These are phyloP conservation scores for Ichneumoninae sp. DNA, from an alignment of 2,888 invertebrate species.

Conservation along the genomic window DNA sequence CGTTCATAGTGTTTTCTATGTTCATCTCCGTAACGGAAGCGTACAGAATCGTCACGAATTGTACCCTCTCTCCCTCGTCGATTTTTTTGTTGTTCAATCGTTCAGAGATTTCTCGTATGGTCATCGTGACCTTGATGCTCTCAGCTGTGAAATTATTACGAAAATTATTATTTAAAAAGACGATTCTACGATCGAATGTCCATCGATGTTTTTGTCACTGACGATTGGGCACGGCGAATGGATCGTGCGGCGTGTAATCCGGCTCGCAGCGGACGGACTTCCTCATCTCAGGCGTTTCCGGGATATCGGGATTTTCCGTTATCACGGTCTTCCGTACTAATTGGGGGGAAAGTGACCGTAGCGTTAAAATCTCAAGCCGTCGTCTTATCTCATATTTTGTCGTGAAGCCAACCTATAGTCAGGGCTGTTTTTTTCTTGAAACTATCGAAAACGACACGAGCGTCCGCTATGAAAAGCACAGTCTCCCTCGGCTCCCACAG, in stretches of 20 bases:
- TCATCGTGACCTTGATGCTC: conserved; percentile 87
- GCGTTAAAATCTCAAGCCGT: not conserved
- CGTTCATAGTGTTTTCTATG: conserved; percentile 86
- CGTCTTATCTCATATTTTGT: not conserved
- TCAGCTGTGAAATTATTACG: conserved; percentile 82
- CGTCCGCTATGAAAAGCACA: conserved; percentile 90
- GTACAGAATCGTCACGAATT: conserved; percentile 90
- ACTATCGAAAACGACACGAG: conserved; percentile 85
- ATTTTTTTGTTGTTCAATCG: conserved; percentile 80
- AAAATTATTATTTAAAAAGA: conserved; percentile 21
- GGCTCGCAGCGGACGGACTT: conserved; percentile 68
- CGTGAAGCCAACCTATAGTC: conserved; percentile 71
- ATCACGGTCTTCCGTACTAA: conserved; percentile 86
- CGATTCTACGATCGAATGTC: not conserved
- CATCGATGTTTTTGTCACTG: conserved; percentile 62
- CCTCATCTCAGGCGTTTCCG: conserved; percentile 87
- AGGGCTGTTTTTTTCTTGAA: conserved; percentile 78
- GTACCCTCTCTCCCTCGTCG: conserved; percentile 82
- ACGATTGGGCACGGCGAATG: conserved; percentile 80
- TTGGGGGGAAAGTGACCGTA: conserved; percentile 43
- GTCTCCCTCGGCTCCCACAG: conserved; percentile 89
- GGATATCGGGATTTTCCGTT: conserved; percentile 90
- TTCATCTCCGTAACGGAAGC: conserved; percentile 90
- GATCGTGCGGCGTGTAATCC: conserved; percentile 73
- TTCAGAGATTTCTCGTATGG: conserved; percentile 86